Percentiles rank a stretch among this genome's conserved stretches.
Conservation (phyloP, 2,113 vertebrate species). For the cattle (Bos taurus) region DNA sequence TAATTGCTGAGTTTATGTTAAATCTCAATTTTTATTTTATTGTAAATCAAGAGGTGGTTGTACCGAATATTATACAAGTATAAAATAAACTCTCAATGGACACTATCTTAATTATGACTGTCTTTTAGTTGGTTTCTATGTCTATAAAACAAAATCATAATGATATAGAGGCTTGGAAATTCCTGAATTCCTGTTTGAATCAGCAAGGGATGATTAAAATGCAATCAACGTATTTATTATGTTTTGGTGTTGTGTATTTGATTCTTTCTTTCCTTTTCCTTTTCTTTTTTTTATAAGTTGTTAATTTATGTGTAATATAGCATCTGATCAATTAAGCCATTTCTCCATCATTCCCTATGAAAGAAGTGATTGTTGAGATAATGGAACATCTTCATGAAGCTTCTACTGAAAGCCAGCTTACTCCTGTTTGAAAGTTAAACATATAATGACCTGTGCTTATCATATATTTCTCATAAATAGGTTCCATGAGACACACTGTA, state of each 20-base stretch:
- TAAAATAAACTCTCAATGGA: neutral
- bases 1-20: neutral
- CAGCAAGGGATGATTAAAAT: neutral
- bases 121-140: neutral
- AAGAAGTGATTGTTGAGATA: neutral
- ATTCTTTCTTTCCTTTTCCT: neutral
- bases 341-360: neutral
- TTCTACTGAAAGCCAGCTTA: neutral
- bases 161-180: neutral
- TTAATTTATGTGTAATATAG: neutral
- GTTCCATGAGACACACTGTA: neutral
- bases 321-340: neutral
- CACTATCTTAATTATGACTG: neutral
- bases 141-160: neutral
- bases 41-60: neutral
- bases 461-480: neutral
- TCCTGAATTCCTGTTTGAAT: slow-evolving; percentile 4
- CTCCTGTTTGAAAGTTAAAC: neutral
- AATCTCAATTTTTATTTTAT: slow-evolving; percentile 16
- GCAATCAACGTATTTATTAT: neutral
- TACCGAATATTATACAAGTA: neutral
- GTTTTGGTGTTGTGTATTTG: neutral
- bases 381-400: neutral
- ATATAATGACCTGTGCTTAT: neutral
- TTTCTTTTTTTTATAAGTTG: neutral